A percentile compares a stretch with the other conserved stretches of the same genome.
Evolutionary conservation across 1,140 invertebrate genomes (phyloP).

Genomic region (Caerostris extrusa): DNA sequence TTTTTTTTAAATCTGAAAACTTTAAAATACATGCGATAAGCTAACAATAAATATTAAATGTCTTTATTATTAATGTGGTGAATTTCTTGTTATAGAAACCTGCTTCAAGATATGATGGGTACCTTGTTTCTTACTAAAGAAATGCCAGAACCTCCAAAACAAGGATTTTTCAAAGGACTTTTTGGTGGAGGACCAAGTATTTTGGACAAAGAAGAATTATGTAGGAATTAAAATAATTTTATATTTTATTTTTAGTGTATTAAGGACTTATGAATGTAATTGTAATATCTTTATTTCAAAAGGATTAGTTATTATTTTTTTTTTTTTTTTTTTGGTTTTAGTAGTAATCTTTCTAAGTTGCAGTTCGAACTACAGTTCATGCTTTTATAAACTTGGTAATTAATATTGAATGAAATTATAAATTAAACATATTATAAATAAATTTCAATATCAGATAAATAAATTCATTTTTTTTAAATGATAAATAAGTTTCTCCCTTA

Average conservation of each 20-base stretch:
- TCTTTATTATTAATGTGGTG: too few relatives aligned
- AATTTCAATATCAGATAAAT: too few relatives aligned
- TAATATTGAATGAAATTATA: too few relatives aligned
- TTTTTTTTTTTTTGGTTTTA: too few relatives aligned
- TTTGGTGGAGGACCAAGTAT: conserved; percentile 91
- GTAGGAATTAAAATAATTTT: conserved; percentile 87
- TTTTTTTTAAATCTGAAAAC: neutral
- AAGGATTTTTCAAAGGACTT: conserved; percentile 96
- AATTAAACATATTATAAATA: too few relatives aligned
- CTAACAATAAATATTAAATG: too few relatives aligned
- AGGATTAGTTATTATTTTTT: neutral
- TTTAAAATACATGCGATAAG: neutral
- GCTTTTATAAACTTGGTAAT: too few relatives aligned
- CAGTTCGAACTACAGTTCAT: too few relatives aligned
- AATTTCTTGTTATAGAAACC: conserved; percentile 85
- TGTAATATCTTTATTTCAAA: neutral
- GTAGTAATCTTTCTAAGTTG: too few relatives aligned
- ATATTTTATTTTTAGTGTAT: neutral
- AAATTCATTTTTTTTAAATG: too few relatives aligned
- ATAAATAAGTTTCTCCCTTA: too few relatives aligned
- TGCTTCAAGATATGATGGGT: conserved; percentile 95
- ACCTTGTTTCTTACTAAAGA: conserved; percentile 92
- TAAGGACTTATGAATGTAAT: neutral
- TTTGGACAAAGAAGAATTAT: conserved; percentile 96
- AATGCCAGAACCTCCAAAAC: conserved; percentile 98